Conservation (phyloP, 2,888 invertebrate species). For the Imbricaverruca yamaguchii region DNA sequence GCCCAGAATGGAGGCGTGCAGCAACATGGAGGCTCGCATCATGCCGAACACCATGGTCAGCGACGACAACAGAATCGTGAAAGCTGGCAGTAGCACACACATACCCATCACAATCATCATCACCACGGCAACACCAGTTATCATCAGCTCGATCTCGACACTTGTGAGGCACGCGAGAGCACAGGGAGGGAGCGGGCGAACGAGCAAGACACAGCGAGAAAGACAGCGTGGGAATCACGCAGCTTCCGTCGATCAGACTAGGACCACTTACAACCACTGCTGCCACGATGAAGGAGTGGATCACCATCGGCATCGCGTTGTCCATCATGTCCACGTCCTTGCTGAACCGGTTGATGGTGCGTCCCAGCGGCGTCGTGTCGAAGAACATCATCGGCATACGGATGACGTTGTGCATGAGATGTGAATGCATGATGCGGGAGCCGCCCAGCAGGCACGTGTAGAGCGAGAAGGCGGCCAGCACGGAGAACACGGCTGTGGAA, state of each 20-base stretch:
- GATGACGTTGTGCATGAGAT: slow-evolving; percentile 57
- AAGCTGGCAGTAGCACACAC: neutral
- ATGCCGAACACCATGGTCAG: slow-evolving; percentile 1
- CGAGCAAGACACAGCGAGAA: neutral
- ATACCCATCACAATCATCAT: too few relatives aligned
- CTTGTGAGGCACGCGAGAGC: neutral
- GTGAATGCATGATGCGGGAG: slow-evolving; percentile 53
- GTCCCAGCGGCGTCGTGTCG: slow-evolving; percentile 43
- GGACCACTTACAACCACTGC: slow-evolving; percentile 35
- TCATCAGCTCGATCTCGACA: neutral
- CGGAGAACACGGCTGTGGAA: slow-evolving; percentile 33
- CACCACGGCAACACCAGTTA: too few relatives aligned
- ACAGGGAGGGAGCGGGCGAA: neutral
- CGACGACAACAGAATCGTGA: neutral
- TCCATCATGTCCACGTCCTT: slow-evolving; percentile 38
- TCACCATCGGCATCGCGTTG: slow-evolving; percentile 34
- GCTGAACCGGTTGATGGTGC: slow-evolving; percentile 41
- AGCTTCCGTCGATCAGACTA: neutral
- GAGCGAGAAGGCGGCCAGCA: slow-evolving; percentile 34
- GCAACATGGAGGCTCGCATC: slow-evolving; percentile 18
- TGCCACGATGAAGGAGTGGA: slow-evolving; percentile 36
- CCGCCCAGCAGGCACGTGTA: slow-evolving; percentile 25
- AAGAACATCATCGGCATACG: slow-evolving; percentile 42
- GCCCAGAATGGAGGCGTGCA: slow-evolving; percentile 22
- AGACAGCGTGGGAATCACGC: neutral